phyloP scores from a whole-genome alignment of 2,888 invertebrate species.

The Andrena fulva region DNA sequence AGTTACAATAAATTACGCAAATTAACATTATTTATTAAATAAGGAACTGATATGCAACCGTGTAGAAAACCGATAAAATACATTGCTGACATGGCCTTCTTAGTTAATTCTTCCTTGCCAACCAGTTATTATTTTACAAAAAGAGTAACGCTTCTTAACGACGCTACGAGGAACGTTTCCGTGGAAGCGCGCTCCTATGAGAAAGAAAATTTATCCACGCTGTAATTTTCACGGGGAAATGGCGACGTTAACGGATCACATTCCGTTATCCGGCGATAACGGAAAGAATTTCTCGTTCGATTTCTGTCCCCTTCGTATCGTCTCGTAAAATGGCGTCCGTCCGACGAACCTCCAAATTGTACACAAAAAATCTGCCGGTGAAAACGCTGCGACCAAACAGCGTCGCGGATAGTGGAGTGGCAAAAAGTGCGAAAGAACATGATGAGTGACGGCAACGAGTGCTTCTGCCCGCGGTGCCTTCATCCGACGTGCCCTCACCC shows the following conservation, averaged over 20 bases:
- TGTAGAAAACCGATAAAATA: no score
- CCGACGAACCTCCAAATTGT: not conserved
- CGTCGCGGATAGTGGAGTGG: not conserved
- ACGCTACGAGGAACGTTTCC: not conserved
- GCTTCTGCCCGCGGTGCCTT: constrained; percentile 45
- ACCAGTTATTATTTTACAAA: no score
- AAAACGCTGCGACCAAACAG: not conserved
- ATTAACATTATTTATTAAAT: no score
- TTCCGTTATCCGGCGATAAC: not conserved
- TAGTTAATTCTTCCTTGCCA: no score
- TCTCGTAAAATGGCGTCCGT: constrained; percentile 21
- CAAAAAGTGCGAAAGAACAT: constrained; percentile 12
- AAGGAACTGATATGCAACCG: no score
- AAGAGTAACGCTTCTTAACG: not conserved
- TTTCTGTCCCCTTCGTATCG: not conserved
- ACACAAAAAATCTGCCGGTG: not conserved
- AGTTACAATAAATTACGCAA: no score
- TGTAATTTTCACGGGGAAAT: not conserved
- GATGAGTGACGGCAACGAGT: constrained; percentile 19
- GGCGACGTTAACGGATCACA: not conserved
- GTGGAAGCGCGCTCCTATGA: not conserved
- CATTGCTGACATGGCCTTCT: no score
- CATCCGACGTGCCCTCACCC: constrained; percentile 41
- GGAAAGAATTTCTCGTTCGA: not conserved
- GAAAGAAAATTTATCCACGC: not conserved